These are phyloP conservation scores for Troides helena DNA, from an alignment of 2,888 invertebrate species.

Conservation along the genomic window DNA sequence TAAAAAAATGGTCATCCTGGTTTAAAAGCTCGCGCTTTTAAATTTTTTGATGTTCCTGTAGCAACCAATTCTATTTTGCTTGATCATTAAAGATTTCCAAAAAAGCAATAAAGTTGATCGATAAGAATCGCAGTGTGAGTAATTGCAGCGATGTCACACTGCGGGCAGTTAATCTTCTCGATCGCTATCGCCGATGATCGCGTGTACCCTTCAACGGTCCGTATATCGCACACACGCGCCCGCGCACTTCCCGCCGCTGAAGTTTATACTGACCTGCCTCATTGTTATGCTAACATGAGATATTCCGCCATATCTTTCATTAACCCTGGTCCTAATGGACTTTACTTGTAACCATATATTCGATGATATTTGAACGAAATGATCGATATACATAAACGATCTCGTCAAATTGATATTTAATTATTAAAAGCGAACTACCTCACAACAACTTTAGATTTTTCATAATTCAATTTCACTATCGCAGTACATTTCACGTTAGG, in stretches of 20 bases:
- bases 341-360: conserved; percentile 60
- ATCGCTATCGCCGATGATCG: conserved; percentile 72
- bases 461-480: conserved; percentile 27
- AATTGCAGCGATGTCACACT: conserved; percentile 72
- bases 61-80: conserved; percentile 7
- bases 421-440: conserved; percentile 35
- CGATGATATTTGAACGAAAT: conserved; percentile 54
- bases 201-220: conserved; percentile 54
- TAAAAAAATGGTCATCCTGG: too few species aligned
- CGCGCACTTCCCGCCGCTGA: conserved; percentile 34
- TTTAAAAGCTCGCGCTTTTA: neutral
- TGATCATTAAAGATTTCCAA: conserved; percentile 28
- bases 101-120: conserved; percentile 53
- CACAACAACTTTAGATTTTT: conserved; percentile 5
- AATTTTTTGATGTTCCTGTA: neutral
- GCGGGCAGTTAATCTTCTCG: conserved; percentile 69
- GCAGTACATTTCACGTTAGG: conserved; percentile 11
- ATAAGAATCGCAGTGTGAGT: conserved; percentile 66
- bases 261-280: conserved; percentile 46
- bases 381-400: conserved; percentile 50
- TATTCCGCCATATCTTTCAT: conserved; percentile 37
- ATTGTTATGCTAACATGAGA: conserved; percentile 49
- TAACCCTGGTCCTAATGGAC: conserved; percentile 59
- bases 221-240: conserved; percentile 42
- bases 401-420: conserved; percentile 38